Percentiles rank a stretch among this genome's conserved stretches.
Conservation (phyloP, 1,140 invertebrate species). For the Ostrea denselamellosa region DNA sequence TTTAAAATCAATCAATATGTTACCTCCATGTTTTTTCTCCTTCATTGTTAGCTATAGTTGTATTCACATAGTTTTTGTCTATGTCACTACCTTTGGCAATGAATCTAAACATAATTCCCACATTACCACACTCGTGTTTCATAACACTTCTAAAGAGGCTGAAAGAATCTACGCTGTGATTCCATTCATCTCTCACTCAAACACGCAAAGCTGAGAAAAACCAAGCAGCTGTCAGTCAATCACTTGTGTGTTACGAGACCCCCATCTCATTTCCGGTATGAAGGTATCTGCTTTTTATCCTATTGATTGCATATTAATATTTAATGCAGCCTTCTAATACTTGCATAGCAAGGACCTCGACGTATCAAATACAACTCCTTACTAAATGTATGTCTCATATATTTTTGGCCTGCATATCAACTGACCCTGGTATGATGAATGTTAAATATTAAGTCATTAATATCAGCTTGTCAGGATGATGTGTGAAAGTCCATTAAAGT, state of each 20-base stretch:
- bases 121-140: slow-evolving; percentile 12
- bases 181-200: slow-evolving; percentile 33
- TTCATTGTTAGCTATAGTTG: not conserved
- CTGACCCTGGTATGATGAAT: slow-evolving; percentile 20
- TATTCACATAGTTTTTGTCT: slow-evolving; percentile 34
- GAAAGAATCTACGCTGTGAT: slow-evolving; percentile 6
- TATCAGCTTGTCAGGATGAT: not conserved
- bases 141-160: not conserved
- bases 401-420: slow-evolving; percentile 11
- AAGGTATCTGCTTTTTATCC: slow-evolving; percentile 25
- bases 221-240: not conserved
- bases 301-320: slow-evolving; percentile 35
- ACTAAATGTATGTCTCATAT: not conserved
- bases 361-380: not conserved
- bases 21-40: slow-evolving; percentile 23
- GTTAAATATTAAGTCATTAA: slow-evolving; percentile 16
- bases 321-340: not conserved
- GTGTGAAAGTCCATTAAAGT: not conserved
- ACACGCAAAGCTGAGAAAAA: slow-evolving; percentile 18
- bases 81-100: slow-evolving; percentile 32
- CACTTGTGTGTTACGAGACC: slow-evolving; percentile 27
- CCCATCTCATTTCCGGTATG: slow-evolving; percentile 26
- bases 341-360: not conserved
- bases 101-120: slow-evolving; percentile 36
- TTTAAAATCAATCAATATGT: not conserved